Base-by-base conservation (phyloP, 2,113 vertebrate genomes). In the Patagioenas fasciata region DNA sequence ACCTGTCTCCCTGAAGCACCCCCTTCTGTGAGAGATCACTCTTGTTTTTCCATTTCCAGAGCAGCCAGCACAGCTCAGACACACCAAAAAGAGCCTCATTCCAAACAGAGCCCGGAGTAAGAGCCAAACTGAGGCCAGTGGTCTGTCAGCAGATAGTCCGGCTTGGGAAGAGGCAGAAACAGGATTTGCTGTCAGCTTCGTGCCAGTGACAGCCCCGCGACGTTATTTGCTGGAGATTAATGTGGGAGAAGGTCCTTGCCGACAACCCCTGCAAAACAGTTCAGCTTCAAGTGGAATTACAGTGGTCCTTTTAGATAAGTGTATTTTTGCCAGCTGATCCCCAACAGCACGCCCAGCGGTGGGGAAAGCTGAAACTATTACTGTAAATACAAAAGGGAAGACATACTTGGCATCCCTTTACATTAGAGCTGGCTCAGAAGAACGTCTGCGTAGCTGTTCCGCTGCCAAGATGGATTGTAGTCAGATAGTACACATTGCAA, bases 371-470 rank as follows among this genome's bases (percentile, higher is more conserved):
- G 96, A 96, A 89, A 84, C 93, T 94, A 80, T 97, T 96, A 97
- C 96, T 95, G 94, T 97, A 96, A 97, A 97, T 95, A 96, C 94
- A 96, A 97, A 96, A 96, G 95, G 85, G 88, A 96, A 94, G 96
- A 95, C 94, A 94, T 96, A 94, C 95, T 97, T 97, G 96, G 96
- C 92, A 89, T 90, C 95, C 77, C 96, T 95, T 97, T 95, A 93
- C 96, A 91, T 97, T 97, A 70, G 93, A 95, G 96, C 95, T 97
- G 96, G 96, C 96, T 97, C 96, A 93, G 96, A 96, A 97, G 94
- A 95, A 81, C 80, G 96, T 96, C 97, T 97, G 93, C 91, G 96
- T 95, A 95, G 96, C 95, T 96, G 93, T 95, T 95, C 53, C 72
- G 9, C 92, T 95, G 95, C 96, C 96, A 96, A 97, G 93, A 97